Evolutionary conservation across 2,888 invertebrate species (phyloP).

Genomic region (Chalcosyrphus nemorum): DNA sequence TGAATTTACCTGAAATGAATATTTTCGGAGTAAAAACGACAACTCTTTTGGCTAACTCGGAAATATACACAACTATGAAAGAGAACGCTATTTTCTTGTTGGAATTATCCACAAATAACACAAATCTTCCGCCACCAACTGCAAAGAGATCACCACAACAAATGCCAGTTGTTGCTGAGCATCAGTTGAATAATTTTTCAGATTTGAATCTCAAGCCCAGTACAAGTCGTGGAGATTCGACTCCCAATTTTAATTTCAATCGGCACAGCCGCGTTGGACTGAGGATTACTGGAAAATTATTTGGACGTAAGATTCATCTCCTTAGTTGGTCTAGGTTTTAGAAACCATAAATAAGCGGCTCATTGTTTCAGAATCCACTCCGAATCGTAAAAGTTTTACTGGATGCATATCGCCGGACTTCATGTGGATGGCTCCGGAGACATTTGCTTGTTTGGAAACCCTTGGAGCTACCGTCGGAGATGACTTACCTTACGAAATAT

Average conservation of each 20-base stretch:
- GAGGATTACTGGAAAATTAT: constrained; percentile 76
- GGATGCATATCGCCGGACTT: constrained; percentile 80
- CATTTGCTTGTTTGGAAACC: constrained; percentile 81
- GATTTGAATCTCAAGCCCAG: constrained; percentile 80
- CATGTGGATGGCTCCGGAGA: constrained; percentile 81
- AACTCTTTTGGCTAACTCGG: constrained; percentile 80
- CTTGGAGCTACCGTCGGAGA: constrained; percentile 80
- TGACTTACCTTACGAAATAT: constrained; percentile 81
- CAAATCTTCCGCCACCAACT: constrained; percentile 74
- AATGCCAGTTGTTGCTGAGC: constrained; percentile 81
- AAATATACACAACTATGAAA: constrained; percentile 87
- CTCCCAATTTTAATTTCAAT: constrained; percentile 72
- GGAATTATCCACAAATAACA: constrained; percentile 90
- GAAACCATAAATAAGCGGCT: neutral
- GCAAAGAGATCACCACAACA: constrained; percentile 80
- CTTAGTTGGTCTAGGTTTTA: too few relatives aligned
- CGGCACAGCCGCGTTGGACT: constrained; percentile 79
- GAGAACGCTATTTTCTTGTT: constrained; percentile 97
- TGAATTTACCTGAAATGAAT: constrained; percentile 79
- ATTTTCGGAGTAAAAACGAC: constrained; percentile 81
- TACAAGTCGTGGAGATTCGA: constrained; percentile 80
- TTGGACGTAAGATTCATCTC: constrained; percentile 62
- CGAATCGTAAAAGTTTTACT: constrained; percentile 79
- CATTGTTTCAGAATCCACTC: constrained; percentile 74
- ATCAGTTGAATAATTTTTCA: constrained; percentile 79